Conservation (phyloP, 2,113 vertebrate genomes). For the Cichladusa arquata region DNA sequence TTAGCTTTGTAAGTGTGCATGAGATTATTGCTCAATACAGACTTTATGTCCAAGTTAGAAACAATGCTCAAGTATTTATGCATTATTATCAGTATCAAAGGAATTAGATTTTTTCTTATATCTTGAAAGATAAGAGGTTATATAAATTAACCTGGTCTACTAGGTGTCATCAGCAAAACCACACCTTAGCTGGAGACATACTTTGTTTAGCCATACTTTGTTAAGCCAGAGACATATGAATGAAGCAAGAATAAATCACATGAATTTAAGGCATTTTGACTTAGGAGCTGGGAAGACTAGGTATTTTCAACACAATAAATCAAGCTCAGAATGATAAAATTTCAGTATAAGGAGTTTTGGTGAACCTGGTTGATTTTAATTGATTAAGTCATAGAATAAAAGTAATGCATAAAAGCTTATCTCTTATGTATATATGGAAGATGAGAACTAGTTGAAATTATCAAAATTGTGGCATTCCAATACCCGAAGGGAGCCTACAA, state of each 20-base stretch:
- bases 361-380: not conserved
- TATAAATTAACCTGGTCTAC: not conserved
- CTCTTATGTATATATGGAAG: not conserved
- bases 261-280: not conserved
- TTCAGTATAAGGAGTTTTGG: not conserved
- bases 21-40: not conserved
- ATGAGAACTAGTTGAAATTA: not conserved
- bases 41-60: not conserved
- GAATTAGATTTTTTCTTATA: not conserved
- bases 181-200: not conserved
- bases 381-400: not conserved
- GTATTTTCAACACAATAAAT: not conserved
- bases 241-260: not conserved
- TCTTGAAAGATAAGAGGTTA: not conserved
- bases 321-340: not conserved
- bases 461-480: not conserved
- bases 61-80: not conserved
- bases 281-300: not conserved
- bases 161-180: not conserved
- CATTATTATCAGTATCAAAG: not conserved
- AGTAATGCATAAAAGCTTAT: not conserved
- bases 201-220: not conserved
- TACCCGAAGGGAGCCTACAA: not conserved
- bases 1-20: not conserved
- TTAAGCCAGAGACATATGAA: not conserved